Evolutionary conservation across 2,797 vertebrate species (phyloP), one percentile per base, ranked within the genome.

Genomic region (Kryptopterus vitreolus): DNA sequence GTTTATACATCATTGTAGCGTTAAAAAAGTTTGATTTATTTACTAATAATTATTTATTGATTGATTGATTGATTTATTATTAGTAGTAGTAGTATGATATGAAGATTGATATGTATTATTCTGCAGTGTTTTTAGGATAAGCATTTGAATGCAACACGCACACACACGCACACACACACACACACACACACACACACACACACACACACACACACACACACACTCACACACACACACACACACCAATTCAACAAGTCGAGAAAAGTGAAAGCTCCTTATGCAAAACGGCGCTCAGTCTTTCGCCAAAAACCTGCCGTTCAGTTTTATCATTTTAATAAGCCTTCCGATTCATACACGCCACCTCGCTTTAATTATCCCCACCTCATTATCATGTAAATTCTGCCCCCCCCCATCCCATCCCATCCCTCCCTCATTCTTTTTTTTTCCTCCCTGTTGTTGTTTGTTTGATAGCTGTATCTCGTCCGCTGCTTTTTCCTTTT

Each of bases 141-240:
- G 26, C 5, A 31, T 3, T 52, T 70, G 7, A 52, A 70, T 18
- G 7, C 11, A 12, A 53, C 43, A 70, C 83, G 86, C 83, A 87
- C 88, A 73, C 87, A 90, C 89, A 90, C 88, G 88, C n/a, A 59
- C 31, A n/a, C 71, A 78, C 81, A 86, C 55, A 78, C 76, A 66
- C 35, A 58, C 55, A 72, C 83, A 87, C 83, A 87, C 88, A 77
- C 88, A 90, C 89, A 91, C 88, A 89, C 29, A 52, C 33, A n/a
- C 71, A 76, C 81, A 86, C 62, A 73, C 78, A 58, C 33, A 57
- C 48, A 73, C 35, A 43, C 87, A 87, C 74, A 73, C 83, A 86
- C 83, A 87, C 87, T 62, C 87, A 90, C 89, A 90, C 88, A 88
- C 26, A 53, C 33, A 26, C 72, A 73, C 81, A 87, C 52, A 65